Evolutionary conservation across 2,113 vertebrate species (phyloP).

Genomic region (Microcebus jonahi): DNA sequence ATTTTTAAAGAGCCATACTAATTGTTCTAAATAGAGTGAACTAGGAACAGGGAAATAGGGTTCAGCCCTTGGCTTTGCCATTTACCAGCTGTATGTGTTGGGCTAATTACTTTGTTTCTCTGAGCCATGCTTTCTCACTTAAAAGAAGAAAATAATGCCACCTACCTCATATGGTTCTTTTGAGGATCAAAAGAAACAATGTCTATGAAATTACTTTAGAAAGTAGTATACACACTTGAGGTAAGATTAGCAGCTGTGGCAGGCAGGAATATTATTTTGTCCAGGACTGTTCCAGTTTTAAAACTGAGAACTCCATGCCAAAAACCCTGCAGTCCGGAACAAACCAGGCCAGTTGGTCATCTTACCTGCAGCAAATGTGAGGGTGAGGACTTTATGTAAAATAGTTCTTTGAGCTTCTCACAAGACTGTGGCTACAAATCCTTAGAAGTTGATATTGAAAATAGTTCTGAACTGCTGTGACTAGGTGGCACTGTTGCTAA

Average conservation of each 20-base stretch:
- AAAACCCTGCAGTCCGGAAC: background rate
- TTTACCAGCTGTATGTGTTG: background rate
- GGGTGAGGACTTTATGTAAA: background rate
- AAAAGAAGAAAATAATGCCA: constrained; percentile 14
- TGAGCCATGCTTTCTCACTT: constrained; percentile 42
- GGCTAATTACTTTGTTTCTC: constrained; percentile 4
- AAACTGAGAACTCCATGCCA: background rate
- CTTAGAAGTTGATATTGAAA: constrained; percentile 9
- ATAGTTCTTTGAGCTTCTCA: background rate
- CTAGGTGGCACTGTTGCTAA: background rate
- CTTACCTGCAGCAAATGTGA: background rate
- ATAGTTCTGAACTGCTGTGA: background rate
- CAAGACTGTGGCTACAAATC: background rate
- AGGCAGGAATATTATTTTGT: background rate
- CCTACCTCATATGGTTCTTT: background rate
- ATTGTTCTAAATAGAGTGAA: background rate
- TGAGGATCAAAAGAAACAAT: constrained; percentile 26
- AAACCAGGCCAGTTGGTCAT: background rate
- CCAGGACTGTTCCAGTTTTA: background rate
- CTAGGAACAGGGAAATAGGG: background rate
- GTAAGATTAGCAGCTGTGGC: background rate
- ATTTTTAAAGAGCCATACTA: background rate
- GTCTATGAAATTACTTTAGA: background rate
- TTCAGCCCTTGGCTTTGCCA: background rate
- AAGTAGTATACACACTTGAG: background rate